Base-by-base conservation (phyloP, 2,888 invertebrate species). In the Theretra japonica region DNA sequence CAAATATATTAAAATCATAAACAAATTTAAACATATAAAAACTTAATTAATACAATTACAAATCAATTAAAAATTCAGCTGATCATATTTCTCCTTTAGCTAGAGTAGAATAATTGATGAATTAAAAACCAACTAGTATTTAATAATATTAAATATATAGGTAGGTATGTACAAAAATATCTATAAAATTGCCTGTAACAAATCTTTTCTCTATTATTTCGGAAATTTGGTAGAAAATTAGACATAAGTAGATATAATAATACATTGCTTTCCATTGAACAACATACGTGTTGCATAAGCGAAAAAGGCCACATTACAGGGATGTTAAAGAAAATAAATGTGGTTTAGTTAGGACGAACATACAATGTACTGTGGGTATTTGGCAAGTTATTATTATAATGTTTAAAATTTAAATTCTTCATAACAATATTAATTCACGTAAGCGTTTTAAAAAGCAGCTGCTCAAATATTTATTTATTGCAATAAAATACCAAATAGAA, bases 1-100 rank as follows among this genome's bases (percentile, higher is more conserved):
- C n/a, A 69, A 68, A 57, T 57, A 70, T 70, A 70, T 59, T 59
- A 58, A 59, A n/a, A 58, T 41, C 25, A 59, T 41, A 65, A 65
- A 65, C 65, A 23, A 65, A 65, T 25, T 65, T 65, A 65, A 48
- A 65, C 48, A 65, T 65, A 23, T 65, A 65, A 65, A 65, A 65
- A 65, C 65, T 48, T 48, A 65, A 65, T 41, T 65, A 41, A 23
- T 65, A 48, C 21, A 48, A 65, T 65, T 65, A n/a, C 6, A 33
- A 41, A 62, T 23, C 41, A 41, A 15, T 60, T 60, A 30, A 5
- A 65, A 48, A 21, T 65, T 48, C 65, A 65, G 41, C 21, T 17
- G 23, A 28, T 23, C 15, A 17, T 48, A 23, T 8, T 15, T 17
- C 11, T 23, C 41, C 2, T 23, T 41, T 23, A 41, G 23, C 53